These are phyloP conservation scores for Phataginus tricuspis DNA, from an alignment of 2,797 vertebrate genomes.

Conservation along the genomic window DNA sequence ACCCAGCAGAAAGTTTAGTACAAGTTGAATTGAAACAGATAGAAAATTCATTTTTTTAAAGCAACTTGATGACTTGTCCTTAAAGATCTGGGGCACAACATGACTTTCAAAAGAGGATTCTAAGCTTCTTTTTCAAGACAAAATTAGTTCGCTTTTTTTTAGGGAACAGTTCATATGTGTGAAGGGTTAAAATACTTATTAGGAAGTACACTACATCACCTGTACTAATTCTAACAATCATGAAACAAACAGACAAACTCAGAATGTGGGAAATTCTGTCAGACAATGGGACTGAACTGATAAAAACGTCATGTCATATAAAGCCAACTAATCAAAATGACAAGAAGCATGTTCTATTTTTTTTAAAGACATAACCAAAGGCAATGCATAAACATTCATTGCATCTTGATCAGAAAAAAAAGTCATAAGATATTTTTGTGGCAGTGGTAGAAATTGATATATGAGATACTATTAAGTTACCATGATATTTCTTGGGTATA, in stretches of 20 bases:
- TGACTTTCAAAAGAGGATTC: not conserved
- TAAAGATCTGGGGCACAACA: not conserved
- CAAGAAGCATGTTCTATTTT: not conserved
- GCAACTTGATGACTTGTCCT: not conserved
- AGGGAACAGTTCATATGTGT: not conserved
- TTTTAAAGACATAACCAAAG: not conserved
- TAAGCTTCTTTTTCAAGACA: not conserved
- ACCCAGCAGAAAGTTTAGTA: not conserved
- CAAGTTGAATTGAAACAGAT: not conserved
- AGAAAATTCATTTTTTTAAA: constrained; percentile 45
- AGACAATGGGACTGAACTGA: not conserved
- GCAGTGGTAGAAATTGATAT: not conserved
- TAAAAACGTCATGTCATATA: not conserved
- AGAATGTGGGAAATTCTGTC: not conserved
- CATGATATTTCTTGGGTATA: not conserved
- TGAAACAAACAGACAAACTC: constrained; percentile 10
- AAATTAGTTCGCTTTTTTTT: not conserved
- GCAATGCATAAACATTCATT: not conserved
- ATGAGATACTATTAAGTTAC: not conserved
- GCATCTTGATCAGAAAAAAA: not conserved
- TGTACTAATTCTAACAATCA: not conserved
- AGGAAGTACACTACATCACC: not conserved
- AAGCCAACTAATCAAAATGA: not conserved
- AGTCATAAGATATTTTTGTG: not conserved
- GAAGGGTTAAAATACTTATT: not conserved